phyloP scores from a whole-genome alignment of 2,888 invertebrate species.

The Alloplasta piceator region DNA sequence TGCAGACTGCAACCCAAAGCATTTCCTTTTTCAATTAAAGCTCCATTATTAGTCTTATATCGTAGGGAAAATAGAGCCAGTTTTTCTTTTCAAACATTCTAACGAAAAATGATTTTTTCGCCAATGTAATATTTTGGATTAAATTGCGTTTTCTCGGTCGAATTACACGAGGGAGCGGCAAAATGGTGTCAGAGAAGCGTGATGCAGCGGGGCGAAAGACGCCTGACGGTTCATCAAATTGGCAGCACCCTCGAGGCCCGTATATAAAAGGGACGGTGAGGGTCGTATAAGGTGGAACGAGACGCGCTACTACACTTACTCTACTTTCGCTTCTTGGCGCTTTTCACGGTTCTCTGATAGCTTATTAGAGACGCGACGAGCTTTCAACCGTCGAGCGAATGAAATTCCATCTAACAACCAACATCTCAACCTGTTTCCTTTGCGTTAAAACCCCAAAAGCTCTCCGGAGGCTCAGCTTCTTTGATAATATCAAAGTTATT shows the following conservation, averaged over 20 bases:
- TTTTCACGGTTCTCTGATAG: slow-evolving; percentile 68
- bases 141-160: neutral
- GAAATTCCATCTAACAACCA: slow-evolving; percentile 69
- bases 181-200: slow-evolving; percentile 18
- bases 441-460: slow-evolving; percentile 20
- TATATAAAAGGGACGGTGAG: slow-evolving; percentile 72
- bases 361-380: slow-evolving; percentile 79
- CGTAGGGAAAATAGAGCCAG: too few species aligned
- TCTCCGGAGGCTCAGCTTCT: slow-evolving; percentile 35
- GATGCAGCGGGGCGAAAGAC: slow-evolving; percentile 39
- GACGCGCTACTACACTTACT: slow-evolving; percentile 25
- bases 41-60: too few species aligned
- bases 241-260: slow-evolving; percentile 72
- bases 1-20: too few species aligned
- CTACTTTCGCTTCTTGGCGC: slow-evolving; percentile 42
- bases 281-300: slow-evolving; percentile 6
- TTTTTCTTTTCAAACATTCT: too few species aligned
- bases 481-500: too few species aligned
- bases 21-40: too few species aligned
- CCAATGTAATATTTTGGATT: slow-evolving; percentile 3
- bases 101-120: neutral
- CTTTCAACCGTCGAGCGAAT: slow-evolving; percentile 77
- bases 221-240: slow-evolving; percentile 80
- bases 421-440: slow-evolving; percentile 47
- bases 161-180: slow-evolving; percentile 1